Percentiles rank a stretch among this genome's conserved stretches.
Evolutionary conservation across 2,888 invertebrate species (phyloP).

Genomic region (Melanchra persicariae): DNA sequence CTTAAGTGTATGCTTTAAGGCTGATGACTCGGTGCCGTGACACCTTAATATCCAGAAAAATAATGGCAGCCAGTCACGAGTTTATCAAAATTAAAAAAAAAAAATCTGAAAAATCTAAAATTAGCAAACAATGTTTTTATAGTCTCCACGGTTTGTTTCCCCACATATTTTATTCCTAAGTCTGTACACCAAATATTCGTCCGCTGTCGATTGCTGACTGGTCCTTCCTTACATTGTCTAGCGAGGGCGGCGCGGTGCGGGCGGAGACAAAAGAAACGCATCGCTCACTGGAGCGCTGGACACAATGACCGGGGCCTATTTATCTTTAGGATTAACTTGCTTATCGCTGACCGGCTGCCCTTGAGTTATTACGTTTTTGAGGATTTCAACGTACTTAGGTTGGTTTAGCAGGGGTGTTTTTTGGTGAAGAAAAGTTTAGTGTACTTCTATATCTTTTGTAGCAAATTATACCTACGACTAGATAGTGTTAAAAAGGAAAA

Average conservation of each 20-base stretch:
- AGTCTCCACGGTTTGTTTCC: too few species aligned
- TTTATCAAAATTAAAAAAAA: too few species aligned
- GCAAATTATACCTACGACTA: background rate
- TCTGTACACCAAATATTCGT: slow-evolving; percentile 67
- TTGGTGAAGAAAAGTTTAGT: background rate
- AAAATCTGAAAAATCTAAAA: too few species aligned
- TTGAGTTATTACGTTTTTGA: slow-evolving; percentile 75
- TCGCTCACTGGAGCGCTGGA: slow-evolving; percentile 84
- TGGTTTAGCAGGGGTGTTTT: slow-evolving; percentile 2
- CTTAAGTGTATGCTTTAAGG: too few species aligned
- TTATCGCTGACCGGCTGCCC: slow-evolving; percentile 80
- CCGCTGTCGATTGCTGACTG: slow-evolving; percentile 85
- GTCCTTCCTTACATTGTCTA: slow-evolving; percentile 83
- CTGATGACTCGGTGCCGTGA: too few species aligned
- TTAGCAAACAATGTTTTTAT: too few species aligned
- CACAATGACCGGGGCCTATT: slow-evolving; percentile 86
- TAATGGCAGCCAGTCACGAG: too few species aligned
- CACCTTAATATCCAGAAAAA: too few species aligned
- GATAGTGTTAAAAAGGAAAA: background rate
- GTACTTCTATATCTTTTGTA: slow-evolving; percentile 8
- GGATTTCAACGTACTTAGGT: slow-evolving; percentile 48
- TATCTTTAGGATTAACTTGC: slow-evolving; percentile 89
- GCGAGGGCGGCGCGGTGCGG: slow-evolving; percentile 67
- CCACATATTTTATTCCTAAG: background rate
- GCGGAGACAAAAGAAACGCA: slow-evolving; percentile 89